Base-by-base conservation (phyloP, 2,888 invertebrate genomes). In the Pimpla rufipes region DNA sequence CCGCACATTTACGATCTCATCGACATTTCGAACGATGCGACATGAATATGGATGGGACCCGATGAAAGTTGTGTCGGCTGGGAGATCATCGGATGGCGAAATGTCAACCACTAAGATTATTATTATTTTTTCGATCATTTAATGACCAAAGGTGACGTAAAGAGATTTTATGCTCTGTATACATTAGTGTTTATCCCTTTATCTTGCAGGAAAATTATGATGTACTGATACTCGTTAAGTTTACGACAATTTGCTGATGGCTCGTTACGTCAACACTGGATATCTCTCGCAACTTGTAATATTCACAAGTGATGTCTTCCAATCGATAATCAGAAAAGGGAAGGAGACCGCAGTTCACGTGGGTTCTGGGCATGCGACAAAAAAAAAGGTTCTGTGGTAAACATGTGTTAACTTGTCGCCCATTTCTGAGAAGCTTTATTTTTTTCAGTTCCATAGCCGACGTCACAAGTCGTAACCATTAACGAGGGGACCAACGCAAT, bases 401-500 rank as follows among this genome's bases (percentile, higher is more conserved):
- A 64, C 45, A 40, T 55, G 45, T 55, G 35, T 66, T 18, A 16
- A 8, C 23, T 35, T 47, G 40, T 67, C 37, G 13, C 21, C 35
- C 10, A 40, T 47, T 18, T 64, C 35, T 37, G 13, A 18, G 59
- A 45, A n/a, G 1, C 10, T n/a, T 23, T 55, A n/a, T 62, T 55
- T 57, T 50, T 47, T 11, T 70, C 59, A 11, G 80, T 74, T 75
- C 21, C 11, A 59, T 47, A n/a, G 29, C 52, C 67, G 59, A 64
- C 29, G 64, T 55, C 42, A n/a, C n/a, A n/a, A n/a, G 55, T 50
- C 47, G 47, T 13, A 23, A 66, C 57, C 71, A 68, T 77, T 77
- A 77, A 21, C 67, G 67, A 42, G 67, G 67, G 16, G 59, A 68
- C 64, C 81, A 66, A 47, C 47, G 81, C 57, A 67, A 73, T 67